Conservation (phyloP, 2,113 vertebrate genomes). For the Mustelus asterias region DNA sequence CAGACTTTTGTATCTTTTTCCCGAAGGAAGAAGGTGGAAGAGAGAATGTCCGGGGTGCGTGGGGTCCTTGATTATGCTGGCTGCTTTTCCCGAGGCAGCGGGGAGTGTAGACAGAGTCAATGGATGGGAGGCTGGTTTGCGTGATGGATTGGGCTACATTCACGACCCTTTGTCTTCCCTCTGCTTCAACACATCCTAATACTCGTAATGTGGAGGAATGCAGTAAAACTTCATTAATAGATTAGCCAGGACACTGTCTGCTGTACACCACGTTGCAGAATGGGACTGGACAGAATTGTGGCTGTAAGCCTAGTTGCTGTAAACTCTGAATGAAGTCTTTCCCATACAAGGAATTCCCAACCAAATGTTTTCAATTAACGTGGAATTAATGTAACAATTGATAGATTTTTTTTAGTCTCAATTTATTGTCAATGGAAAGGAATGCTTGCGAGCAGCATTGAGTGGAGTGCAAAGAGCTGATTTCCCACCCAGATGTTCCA, state of each 20-base stretch:
- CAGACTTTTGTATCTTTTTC: too few species aligned
- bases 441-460: background rate
- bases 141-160: too few species aligned
- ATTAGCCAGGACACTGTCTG: background rate
- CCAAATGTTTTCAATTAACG: background rate
- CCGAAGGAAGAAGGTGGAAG: too few species aligned
- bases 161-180: too few species aligned
- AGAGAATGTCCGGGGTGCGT: too few species aligned
- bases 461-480: background rate
- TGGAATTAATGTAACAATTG: background rate
- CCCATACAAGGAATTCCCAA: background rate
- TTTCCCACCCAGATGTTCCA: conserved; percentile 29
- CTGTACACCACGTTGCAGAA: background rate
- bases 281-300: background rate
- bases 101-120: too few species aligned
- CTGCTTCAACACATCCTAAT: background rate
- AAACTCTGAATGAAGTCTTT: background rate
- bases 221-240: background rate
- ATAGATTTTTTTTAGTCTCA: background rate
- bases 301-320: background rate
- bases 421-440: background rate
- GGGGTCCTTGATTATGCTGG: too few species aligned
- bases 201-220: background rate
- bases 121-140: too few species aligned
- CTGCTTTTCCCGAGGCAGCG: too few species aligned